Base-by-base conservation (phyloP, 2,888 invertebrate genomes). In the Eucriotettix oculatus region DNA sequence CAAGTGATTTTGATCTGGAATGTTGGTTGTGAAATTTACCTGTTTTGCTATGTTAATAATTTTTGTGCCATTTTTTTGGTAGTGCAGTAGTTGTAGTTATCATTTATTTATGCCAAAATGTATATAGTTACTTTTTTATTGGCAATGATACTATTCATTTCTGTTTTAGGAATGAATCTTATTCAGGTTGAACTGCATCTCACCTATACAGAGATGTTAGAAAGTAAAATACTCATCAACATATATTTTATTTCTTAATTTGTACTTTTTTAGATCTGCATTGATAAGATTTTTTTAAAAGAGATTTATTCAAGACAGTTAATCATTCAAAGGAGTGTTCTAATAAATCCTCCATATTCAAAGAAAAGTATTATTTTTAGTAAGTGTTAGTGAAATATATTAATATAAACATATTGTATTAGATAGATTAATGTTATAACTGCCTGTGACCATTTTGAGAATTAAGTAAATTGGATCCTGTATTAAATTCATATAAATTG, bases 21-120 rank as follows among this genome's bases (percentile, higher is more conserved):
- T 65, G 63, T 64, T 64, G 65, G 64, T 65, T 65, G 65, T 65
- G 65, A 65, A 62, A 60, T 58, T 56, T 63, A 58, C 60, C 63
- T 63, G 62, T 62, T 59, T 65, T 64, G 63, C 63, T 65, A 64
- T 64, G 56, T 65, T 63, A 62, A 58, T 61, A 59, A 61, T 63
- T 63, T 60, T 62, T 63, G 63, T 65, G 64, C 63, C 63, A 63
- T 65, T 65, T 63, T 58, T 59, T 56, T 61, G 60, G 63, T n/a
- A 48, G 14, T 48, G 48, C n/a, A 14, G 48, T 12, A 12, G 12
- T 5, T 48, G n/a, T 48, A 48, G 12, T 48, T 48, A 48, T 48
- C n/a, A 48, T 14, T 17, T 53, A 16, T 53, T 14, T 53, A 14
- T 53, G 53, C 16, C 12, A 14, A 53, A 53, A 53, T 53, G 53